A percentile compares a stretch with the other conserved stretches of the same genome.
These are phyloP conservation scores for Acrossocheilus wenchowensis DNA, from an alignment of 2,797 vertebrate genomes.

Conservation along the genomic window DNA sequence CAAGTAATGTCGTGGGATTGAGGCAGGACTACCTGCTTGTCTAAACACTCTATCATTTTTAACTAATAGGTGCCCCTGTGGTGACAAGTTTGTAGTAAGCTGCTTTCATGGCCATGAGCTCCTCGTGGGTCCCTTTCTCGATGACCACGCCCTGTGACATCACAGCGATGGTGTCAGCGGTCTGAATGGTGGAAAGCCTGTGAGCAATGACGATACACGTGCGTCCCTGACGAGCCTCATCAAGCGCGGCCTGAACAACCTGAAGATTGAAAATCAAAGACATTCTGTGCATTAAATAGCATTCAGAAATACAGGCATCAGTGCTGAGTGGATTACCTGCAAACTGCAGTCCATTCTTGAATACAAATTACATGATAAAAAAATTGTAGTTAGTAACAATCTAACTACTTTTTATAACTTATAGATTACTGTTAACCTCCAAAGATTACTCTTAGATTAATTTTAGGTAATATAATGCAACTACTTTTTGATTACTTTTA, in stretches of 20 bases:
- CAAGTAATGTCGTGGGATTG: background rate
- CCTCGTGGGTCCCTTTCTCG: slow-evolving; percentile 78
- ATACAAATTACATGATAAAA: background rate
- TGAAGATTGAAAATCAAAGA: slow-evolving; percentile 57
- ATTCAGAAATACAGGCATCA: background rate
- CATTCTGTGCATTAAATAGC: background rate
- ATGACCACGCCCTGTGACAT: slow-evolving; percentile 81
- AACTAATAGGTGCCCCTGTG: slow-evolving; percentile 82
- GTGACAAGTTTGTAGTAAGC: slow-evolving; percentile 85
- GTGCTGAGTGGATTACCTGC: background rate
- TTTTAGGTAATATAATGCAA: background rate
- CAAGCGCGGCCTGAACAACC: slow-evolving; percentile 83
- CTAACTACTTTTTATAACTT: background rate
- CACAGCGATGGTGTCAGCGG: slow-evolving; percentile 82
- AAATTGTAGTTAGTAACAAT: background rate
- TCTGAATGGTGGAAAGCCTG: slow-evolving; percentile 83
- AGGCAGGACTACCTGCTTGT: background rate
- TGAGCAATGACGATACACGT: slow-evolving; percentile 86
- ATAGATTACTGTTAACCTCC: background rate
- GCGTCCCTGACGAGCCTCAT: slow-evolving; percentile 81
- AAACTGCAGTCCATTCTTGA: background rate
- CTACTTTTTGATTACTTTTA: background rate
- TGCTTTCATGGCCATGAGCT: slow-evolving; percentile 78
- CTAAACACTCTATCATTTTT: slow-evolving; percentile 60
- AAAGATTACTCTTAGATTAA: background rate